Evolutionary conservation across 1,140 invertebrate genomes (phyloP), one percentile per base, ranked within the genome.

Genomic region (Saccostrea cuccullata): DNA sequence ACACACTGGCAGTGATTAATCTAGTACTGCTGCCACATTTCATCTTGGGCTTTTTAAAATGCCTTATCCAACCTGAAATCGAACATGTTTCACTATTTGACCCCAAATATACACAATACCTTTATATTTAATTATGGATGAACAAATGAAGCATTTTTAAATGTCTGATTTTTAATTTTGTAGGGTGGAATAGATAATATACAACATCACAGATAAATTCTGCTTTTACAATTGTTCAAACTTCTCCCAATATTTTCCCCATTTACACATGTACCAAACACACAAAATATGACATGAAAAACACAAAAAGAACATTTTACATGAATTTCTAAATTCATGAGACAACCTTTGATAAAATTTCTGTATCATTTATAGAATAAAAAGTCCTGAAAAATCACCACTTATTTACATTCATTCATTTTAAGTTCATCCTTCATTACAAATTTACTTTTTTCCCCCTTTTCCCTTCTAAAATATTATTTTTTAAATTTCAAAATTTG

Each of bases 141-240:
- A 17, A 67, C 20, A 67, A 20, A 67, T 17, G 23, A 67, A 20
- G 23, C 60, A 17, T 77, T 36, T 60, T 73, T 36, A 30, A 30
- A 77, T 30, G 70, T 77, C 26, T 26, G 26, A 77, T 77, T 77
- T 36, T 77, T 73, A 30, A 77, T 30, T 77, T 77, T 77, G 70
- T 77, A 77, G 70, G 70, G 70, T 77, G 70, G 70, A 77, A 17
- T 77, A 77, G 20, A 67, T 13, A 77, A 40, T 77, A 77, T 77
- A 77, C 70, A 77, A 77, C 70, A 77, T 77, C 70, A 77, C 70
- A 77, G 70, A 36, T 30, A 26, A 77, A 36, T 77, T 77, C 70
- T 77, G 70, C 26, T 30, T n/a, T 36, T 77, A 77, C 70, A 77
- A 77, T 36, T 77, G 23, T 30, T 77, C 70, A 30, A 40, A 30